Evolutionary conservation across 2,888 invertebrate genomes (phyloP).

Genomic region (Drosophila affinis): DNA sequence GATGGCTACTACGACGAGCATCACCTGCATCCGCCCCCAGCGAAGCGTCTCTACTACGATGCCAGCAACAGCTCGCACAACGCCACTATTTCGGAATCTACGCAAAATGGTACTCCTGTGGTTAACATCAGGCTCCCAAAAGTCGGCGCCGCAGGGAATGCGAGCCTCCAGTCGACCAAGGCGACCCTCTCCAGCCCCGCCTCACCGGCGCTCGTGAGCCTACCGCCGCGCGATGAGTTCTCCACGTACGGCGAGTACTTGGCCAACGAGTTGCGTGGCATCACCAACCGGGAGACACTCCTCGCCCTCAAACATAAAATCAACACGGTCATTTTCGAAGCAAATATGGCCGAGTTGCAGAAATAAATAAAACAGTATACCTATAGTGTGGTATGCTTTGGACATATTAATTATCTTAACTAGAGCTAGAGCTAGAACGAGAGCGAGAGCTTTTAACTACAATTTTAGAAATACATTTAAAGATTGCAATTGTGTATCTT

Average conservation of each 20-base stretch:
- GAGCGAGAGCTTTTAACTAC: conserved; percentile 52
- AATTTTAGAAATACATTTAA: conserved; percentile 57
- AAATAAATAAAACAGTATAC: conserved; percentile 51
- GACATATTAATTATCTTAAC: conserved; percentile 9
- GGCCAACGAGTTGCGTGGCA: conserved; percentile 86
- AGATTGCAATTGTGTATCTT: conserved; percentile 20
- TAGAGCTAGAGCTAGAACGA: conserved; percentile 12
- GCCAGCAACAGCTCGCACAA: conserved; percentile 63
- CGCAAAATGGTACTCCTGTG: conserved; percentile 50
- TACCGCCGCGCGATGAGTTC: conserved; percentile 84
- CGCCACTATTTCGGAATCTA: conserved; percentile 60
- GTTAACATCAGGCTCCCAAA: conserved; percentile 64
- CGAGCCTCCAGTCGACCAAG: conserved; percentile 48
- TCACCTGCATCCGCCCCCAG: conserved; percentile 58
- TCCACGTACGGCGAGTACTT: conserved; percentile 86
- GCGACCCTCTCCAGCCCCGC: conserved; percentile 48
- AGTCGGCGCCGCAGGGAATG: conserved; percentile 51
- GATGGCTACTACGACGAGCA: conserved; percentile 78
- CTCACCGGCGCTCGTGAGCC: conserved; percentile 39
- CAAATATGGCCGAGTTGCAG: conserved; percentile 86
- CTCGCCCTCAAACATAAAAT: conserved; percentile 86
- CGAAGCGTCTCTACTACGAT: conserved; percentile 79
- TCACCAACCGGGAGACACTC: conserved; percentile 85
- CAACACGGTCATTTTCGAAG: conserved; percentile 86
- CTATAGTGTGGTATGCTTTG: background rate